phyloP scores from a whole-genome alignment of 2,797 vertebrate species.

The Artibeus lituratus region DNA sequence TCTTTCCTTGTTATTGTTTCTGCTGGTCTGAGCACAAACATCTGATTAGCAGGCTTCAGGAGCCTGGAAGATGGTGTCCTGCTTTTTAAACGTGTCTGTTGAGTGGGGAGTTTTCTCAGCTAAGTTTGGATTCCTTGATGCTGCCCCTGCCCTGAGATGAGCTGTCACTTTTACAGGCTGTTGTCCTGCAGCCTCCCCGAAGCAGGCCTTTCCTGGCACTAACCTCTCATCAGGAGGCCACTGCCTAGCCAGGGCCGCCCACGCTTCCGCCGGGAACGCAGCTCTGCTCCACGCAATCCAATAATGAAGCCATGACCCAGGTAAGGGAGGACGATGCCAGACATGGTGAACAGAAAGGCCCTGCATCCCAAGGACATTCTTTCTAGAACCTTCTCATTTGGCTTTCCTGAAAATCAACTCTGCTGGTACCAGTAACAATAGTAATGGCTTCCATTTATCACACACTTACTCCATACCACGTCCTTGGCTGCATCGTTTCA shows the following conservation, averaged over 20 bases:
- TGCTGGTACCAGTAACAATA: neutral
- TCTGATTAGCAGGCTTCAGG: constrained; percentile 62
- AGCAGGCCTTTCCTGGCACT: neutral
- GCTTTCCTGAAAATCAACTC: neutral
- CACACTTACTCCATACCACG: neutral
- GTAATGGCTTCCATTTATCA: neutral
- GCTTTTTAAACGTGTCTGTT: neutral
- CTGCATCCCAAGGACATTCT: neutral
- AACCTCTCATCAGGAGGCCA: constrained; percentile 60
- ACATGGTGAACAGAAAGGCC: neutral
- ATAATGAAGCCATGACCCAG: neutral
- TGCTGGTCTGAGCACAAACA: constrained; percentile 17
- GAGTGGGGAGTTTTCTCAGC: neutral
- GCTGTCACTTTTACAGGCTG: constrained; percentile 59
- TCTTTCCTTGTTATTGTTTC: constrained; percentile 66
- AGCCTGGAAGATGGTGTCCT: neutral
- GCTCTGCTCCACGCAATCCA: neutral
- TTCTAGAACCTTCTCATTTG: neutral
- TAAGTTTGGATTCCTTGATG: neutral
- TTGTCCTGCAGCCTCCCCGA: neutral
- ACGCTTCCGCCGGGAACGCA: neutral
- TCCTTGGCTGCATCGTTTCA: neutral
- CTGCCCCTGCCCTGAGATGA: neutral
- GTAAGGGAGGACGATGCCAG: neutral
- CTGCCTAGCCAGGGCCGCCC: neutral